A percentile compares a stretch with the other conserved stretches of the same genome.
Conservation (phyloP, 2,888 invertebrate species). For the Synergus laeviventris region DNA sequence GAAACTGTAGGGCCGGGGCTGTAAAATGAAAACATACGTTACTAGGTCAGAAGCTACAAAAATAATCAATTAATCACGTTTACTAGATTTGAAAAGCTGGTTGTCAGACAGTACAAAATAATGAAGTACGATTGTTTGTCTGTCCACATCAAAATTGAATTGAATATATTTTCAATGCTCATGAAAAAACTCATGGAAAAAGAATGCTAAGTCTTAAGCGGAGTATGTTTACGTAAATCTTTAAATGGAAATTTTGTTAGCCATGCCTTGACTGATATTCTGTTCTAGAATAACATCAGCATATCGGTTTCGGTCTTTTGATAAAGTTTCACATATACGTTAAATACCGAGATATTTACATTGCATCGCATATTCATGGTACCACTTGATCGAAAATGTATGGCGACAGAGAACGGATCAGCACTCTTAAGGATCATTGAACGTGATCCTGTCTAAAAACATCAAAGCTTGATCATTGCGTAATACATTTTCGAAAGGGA, state of each 20-base stretch:
- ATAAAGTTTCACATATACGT: neutral
- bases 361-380: conserved; percentile 49
- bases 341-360: conserved; percentile 41
- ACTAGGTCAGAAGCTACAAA: neutral
- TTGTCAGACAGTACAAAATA: too few species aligned
- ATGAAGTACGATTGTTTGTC: too few species aligned
- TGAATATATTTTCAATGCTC: too few species aligned
- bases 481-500: neutral
- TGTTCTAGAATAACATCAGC: neutral
- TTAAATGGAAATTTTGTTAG: conserved; percentile 5
- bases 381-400: neutral
- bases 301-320: conserved; percentile 3
- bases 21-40: conserved; percentile 47
- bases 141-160: too few species aligned
- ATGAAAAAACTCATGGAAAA: neutral
- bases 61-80: neutral
- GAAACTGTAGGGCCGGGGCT: conserved; percentile 86
- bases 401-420: neutral
- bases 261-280: conserved; percentile 13
- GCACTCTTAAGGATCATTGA: conserved; percentile 10
- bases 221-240: neutral
- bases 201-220: neutral
- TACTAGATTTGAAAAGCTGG: too few species aligned
- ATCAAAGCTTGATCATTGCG: neutral
- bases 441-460: neutral